Conservation (phyloP, 2,113 vertebrate genomes). For the Dunckerocampus dactyliophorus region DNA sequence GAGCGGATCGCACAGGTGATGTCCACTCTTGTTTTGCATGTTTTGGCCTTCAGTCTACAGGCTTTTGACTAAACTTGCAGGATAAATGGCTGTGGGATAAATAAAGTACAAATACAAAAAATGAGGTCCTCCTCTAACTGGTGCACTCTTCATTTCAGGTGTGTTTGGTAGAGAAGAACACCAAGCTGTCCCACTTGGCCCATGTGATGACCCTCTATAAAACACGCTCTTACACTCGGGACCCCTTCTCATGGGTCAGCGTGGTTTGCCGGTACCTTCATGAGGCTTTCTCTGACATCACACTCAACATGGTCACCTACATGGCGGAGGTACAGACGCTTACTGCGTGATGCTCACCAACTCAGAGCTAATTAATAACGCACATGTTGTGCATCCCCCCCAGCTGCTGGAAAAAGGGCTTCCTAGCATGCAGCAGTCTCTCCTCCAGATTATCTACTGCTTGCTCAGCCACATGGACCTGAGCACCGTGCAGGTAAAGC, state of each 20-base stretch:
- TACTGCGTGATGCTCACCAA: background rate
- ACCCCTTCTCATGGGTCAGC: slow-evolving; percentile 93
- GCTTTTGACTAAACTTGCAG: background rate
- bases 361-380: background rate
- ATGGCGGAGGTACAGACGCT: slow-evolving; percentile 83
- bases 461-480: slow-evolving; percentile 96
- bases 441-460: slow-evolving; percentile 95
- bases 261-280: slow-evolving; percentile 98
- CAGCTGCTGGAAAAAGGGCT: slow-evolving; percentile 96
- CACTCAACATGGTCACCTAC: slow-evolving; percentile 94
- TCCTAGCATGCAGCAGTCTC: slow-evolving; percentile 93
- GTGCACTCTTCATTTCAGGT: slow-evolving; percentile 71
- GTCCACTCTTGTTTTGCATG: background rate
- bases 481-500: slow-evolving; percentile 87
- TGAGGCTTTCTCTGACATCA: slow-evolving; percentile 90
- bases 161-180: slow-evolving; percentile 92
- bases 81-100: too few relatives aligned
- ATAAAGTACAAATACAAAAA: too few relatives aligned
- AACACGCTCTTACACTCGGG: slow-evolving; percentile 93
- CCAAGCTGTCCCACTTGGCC: slow-evolving; percentile 93
- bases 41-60: background rate
- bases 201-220: slow-evolving; percentile 99
- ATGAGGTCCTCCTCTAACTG: background rate
- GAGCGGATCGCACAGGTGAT: slow-evolving; percentile 95
- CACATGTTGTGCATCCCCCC: background rate